phyloP scores from a whole-genome alignment of 30 jellyfish, hydroid and myxozoan species.

The Clytia hemisphaerica region DNA sequence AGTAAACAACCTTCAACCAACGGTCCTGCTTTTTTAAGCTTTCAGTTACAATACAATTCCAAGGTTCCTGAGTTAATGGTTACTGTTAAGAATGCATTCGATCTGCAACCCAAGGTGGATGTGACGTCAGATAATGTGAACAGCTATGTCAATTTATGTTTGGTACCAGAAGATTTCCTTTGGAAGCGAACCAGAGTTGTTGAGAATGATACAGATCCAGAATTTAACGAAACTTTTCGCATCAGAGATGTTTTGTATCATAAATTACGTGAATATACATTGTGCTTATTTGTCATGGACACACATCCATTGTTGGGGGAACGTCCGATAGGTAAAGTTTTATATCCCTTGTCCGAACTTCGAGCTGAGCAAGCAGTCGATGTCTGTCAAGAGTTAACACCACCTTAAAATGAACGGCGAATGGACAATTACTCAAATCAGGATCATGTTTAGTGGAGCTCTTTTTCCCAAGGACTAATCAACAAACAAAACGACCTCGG shows the following conservation, averaged over 20 bases:
- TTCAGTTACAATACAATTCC: slow-evolving; percentile 51
- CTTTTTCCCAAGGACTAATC: too few species aligned
- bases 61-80: slow-evolving; percentile 51
- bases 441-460: too few species aligned
- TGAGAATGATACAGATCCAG: slow-evolving; percentile 51
- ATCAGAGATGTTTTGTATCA: slow-evolving; percentile 78
- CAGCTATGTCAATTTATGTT: slow-evolving; percentile 68
- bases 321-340: slow-evolving; percentile 61
- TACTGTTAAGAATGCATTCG: slow-evolving; percentile 43
- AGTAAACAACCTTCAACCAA: neutral
- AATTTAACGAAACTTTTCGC: slow-evolving; percentile 57
- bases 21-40: slow-evolving; percentile 44
- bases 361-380: slow-evolving; percentile 64
- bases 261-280: slow-evolving; percentile 74
- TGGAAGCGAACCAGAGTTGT: slow-evolving; percentile 77
- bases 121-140: slow-evolving; percentile 40
- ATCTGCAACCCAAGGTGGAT: slow-evolving; percentile 33
- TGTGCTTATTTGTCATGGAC: slow-evolving; percentile 77
- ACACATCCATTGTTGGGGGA: slow-evolving; percentile 53
- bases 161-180: slow-evolving; percentile 88
- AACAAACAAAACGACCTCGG: too few species aligned
- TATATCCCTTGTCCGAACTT: slow-evolving; percentile 86
- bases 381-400: slow-evolving; percentile 58
- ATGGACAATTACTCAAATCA: too few species aligned
- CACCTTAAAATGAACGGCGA: slow-evolving; percentile 16